These are phyloP conservation scores for Plebejus argus DNA, from an alignment of 2,888 invertebrate genomes.

Conservation along the genomic window DNA sequence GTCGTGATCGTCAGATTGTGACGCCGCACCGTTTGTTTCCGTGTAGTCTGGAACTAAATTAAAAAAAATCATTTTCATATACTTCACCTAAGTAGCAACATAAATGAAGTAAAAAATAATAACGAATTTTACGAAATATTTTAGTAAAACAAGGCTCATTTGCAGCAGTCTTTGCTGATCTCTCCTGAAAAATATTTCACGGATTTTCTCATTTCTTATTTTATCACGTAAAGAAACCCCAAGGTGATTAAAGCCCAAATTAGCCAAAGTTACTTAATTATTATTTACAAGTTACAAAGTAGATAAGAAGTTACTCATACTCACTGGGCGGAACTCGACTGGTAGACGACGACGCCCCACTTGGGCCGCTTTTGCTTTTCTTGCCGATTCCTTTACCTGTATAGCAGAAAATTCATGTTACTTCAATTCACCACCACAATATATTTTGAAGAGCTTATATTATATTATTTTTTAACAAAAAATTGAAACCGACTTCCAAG, in stretches of 20 bases:
- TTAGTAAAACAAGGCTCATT: not conserved
- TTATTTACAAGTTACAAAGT: not conserved
- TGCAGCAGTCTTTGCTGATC: not conserved
- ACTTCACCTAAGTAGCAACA: too few species aligned
- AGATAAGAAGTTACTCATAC: not conserved
- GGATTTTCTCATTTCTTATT: not conserved
- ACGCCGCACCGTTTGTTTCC: constrained; percentile 38
- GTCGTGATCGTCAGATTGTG: constrained; percentile 39
- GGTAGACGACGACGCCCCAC: constrained; percentile 50
- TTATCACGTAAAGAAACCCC: too few species aligned
- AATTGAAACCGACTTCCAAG: too few species aligned
- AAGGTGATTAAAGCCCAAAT: too few species aligned
- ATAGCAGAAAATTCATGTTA: not conserved
- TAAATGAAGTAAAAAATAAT: not conserved
- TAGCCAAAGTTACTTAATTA: too few species aligned
- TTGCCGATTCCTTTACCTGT: constrained; percentile 74
- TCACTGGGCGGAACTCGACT: constrained; percentile 45
- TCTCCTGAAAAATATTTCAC: not conserved
- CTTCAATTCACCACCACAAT: not conserved
- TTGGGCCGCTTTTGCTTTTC: constrained; percentile 60
- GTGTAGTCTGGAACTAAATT: constrained; percentile 25
- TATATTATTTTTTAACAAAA: too few species aligned
- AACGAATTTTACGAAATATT: not conserved
- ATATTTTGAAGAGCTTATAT: not conserved
- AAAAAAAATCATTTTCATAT: not conserved